Evolutionary conservation across 2,888 invertebrate genomes (phyloP), one percentile per base, ranked within the genome.

Genomic region (Synanthedon formicaeformis): DNA sequence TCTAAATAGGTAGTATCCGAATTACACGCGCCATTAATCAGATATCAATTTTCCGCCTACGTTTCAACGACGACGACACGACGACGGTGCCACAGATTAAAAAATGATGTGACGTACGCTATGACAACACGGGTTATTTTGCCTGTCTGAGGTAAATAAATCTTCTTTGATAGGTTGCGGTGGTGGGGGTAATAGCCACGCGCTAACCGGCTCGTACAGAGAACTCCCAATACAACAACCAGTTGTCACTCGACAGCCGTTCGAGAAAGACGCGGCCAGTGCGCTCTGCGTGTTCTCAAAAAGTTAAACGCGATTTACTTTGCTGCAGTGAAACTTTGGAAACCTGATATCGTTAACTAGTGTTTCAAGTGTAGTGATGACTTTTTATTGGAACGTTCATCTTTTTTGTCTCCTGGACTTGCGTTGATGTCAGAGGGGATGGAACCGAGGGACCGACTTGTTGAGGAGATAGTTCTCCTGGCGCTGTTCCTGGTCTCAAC

Each of bases 401-500:
- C 71, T 78, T 65, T 73, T 69, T 68, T 79, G 71, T 79, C 81
- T 83, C 73, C 78, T 82, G 79, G 86, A 86, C 81, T 77, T 78
- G 61, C 82, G 81, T 69, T 87, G 73, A 85, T 71, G 78, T 79
- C 81, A 78, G 75, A 76, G 76, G 86, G 80, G 73, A 85, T 87
- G 86, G 86, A 79, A 69, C 66, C 74, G 67, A 82, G 75, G 68
- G 82, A 83, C 67, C 80, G 83, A 71, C 73, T 86, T 56, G 74
- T 77, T 57, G 87, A 85, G 81, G 83, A 86, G 80, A 79, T 86
- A 57, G 69, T 85, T 57, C 86, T 87, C 78, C 83, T 87, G 62
- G 78, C 78, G 56, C 74, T 91, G 63, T 89, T 91, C 71, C 80
- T 91, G 69, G 89, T 92, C 62, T 93, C 94, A 54, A 89, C 93